phyloP scores from a whole-genome alignment of 2,113 vertebrate genomes.

The human region GRCh38 chr7:82981001-82981500 shows the following conservation, averaged over 20 bases:
- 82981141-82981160: background rate
- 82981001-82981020: background rate
- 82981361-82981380: background rate
- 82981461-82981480: background rate
- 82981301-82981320: background rate
- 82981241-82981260: background rate
- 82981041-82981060: too few relatives aligned
- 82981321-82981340: background rate
- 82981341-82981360: background rate
- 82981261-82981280: background rate
- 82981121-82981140: background rate
- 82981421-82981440: background rate
- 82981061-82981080: too few relatives aligned
- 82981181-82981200: background rate
- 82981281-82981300: background rate
- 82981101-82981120: too few relatives aligned
- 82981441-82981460: background rate
- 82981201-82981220: background rate
- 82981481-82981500: background rate
- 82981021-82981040: background rate
- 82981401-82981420: background rate
- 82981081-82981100: too few relatives aligned
- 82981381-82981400: background rate
- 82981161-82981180: background rate
- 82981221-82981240: background rate